Evolutionary conservation across 2,797 vertebrate genomes (phyloP), one percentile per base, ranked within the genome.

Genomic region (Brachymystax lenok): DNA sequence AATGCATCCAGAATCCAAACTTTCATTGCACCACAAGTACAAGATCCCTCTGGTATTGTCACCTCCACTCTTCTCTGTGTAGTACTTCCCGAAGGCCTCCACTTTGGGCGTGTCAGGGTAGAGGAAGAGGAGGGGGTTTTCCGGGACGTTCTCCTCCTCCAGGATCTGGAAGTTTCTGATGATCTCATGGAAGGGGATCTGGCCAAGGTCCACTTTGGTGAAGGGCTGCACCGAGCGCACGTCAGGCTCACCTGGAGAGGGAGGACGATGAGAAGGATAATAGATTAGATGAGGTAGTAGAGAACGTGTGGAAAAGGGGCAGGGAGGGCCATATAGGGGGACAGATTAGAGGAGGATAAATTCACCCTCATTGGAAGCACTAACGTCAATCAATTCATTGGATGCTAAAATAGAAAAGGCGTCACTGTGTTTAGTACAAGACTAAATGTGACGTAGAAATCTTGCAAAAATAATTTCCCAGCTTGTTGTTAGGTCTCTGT

Each of bases 121-220:
- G 3, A 99, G 92, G 87, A 92, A 98, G 46, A 86, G 79, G 0
- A 99, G 93, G 0, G 98, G 97, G 86, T 95, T 96, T 80, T 97
- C 95, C 0, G 97, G 95, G 5, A 96, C 61, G 52, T 96, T 97
- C 77, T 95, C 95, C 0, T 89, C 92, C 0, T 94, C 88, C 76
- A 96, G 87, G 77, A 98, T 88, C 85, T 96, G 95, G 89, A 94
- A 99, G 83, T 97, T 94, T 0, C 91, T 91, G 83, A 99, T 92
- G 85, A 99, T 98, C 85, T 99, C 97, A 0, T 95, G 94, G 76
- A 99, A 95, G 0, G 96, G 93, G 82, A 99, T 95, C 21, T 94
- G 94, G 0, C 24, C 79, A 5, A 99, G 94, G 82, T 98, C 95
- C 0, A 76, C 78, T 76, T 93, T 93, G 30, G 93, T 97, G 88